These are phyloP conservation scores for Drosophila pseudotalamancana DNA, from an alignment of 2,888 invertebrate species.

Conservation along the genomic window DNA sequence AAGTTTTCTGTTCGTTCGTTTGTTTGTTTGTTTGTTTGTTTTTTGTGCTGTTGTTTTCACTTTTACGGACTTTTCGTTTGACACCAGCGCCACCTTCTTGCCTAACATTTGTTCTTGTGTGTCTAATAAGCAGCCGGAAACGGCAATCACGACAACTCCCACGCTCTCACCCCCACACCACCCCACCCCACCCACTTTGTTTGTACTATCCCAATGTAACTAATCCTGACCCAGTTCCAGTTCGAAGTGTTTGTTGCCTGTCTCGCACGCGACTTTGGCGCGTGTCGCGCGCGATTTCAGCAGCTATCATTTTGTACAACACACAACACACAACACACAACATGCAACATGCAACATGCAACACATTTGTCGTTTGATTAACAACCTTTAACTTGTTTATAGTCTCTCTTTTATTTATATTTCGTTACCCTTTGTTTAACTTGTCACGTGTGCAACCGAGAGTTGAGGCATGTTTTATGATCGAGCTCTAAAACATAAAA, in stretches of 20 bases:
- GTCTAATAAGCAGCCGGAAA: constrained; percentile 37
- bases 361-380: constrained; percentile 37
- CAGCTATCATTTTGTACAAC: constrained; percentile 27
- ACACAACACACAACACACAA: constrained; percentile 18
- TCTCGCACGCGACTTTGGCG: constrained; percentile 40
- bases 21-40: constrained; percentile 1
- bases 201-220: neutral
- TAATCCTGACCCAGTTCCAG: constrained; percentile 2
- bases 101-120: constrained; percentile 20
- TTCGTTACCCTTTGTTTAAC: constrained; percentile 22
- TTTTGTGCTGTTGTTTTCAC: neutral
- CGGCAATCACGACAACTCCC: constrained; percentile 1
- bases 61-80: constrained; percentile 3
- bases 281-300: constrained; percentile 22
- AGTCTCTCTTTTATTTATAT: neutral
- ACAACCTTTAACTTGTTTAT: constrained; percentile 39
- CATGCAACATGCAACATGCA: constrained; percentile 13
- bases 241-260: constrained; percentile 51
- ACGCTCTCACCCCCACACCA: too few relatives aligned
- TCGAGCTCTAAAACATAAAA: constrained; percentile 1
- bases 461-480: constrained; percentile 32
- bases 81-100: constrained; percentile 8
- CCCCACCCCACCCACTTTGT: neutral
- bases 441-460: constrained; percentile 6
- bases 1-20: constrained; percentile 11